Percentiles rank a stretch among this genome's conserved stretches.
phyloP scores from a whole-genome alignment of 35 echinoderm and acorn worm genomes.

The Antedon bifida region DNA sequence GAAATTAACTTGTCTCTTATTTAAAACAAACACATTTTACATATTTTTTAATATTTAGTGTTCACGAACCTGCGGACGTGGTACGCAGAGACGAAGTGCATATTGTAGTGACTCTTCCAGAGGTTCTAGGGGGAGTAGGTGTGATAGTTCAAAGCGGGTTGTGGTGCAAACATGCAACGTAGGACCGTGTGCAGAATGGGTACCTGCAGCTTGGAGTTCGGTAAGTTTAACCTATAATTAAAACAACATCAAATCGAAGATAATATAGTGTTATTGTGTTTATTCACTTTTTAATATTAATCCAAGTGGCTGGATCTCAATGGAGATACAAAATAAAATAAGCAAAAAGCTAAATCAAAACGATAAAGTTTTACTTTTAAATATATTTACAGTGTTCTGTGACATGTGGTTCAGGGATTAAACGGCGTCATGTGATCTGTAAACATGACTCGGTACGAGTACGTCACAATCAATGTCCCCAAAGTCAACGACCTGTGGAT shows the following conservation, averaged over 20 bases:
- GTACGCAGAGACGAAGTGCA: conserved; percentile 24
- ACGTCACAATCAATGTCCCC: not conserved
- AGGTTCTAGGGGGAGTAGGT: conserved; percentile 19
- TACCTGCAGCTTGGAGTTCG: conserved; percentile 20
- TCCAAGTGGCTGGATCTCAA: too few species aligned
- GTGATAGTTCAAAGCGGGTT: conserved; percentile 14
- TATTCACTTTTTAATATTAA: too few species aligned
- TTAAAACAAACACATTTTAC: too few species aligned
- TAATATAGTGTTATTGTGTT: too few species aligned
- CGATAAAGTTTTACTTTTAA: not conserved
- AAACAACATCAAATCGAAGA: too few species aligned
- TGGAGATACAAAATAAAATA: too few species aligned
- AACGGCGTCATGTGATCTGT: conserved; percentile 18
- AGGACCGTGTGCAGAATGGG: conserved; percentile 34
- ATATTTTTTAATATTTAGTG: conserved; percentile 39
- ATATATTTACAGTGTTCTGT: conserved; percentile 29
- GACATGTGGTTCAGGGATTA: conserved; percentile 31
- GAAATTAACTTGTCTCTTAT: too few species aligned
- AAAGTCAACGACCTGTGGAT: not conserved
- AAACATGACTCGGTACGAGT: conserved; percentile 12
- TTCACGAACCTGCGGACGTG: conserved; percentile 36
- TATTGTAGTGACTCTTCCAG: conserved; percentile 27
- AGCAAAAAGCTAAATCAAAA: too few species aligned
- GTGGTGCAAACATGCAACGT: conserved; percentile 26
- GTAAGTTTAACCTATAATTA: conserved; percentile 23